Conservation (phyloP, 2,888 invertebrate species). For the Mythimna ferrago region DNA sequence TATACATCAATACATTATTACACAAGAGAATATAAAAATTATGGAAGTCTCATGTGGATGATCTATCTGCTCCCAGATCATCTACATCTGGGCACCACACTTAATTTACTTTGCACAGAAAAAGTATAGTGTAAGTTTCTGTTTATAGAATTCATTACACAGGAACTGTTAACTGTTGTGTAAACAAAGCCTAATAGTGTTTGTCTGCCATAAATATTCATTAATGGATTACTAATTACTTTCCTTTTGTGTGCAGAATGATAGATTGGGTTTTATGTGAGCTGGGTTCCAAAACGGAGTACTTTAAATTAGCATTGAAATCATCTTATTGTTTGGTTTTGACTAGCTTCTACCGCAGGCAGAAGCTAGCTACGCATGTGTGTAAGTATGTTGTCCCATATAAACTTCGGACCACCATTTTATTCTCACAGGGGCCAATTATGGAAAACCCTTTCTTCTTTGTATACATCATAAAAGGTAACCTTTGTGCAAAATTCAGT, state of each 20-base stretch:
- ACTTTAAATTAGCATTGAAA: constrained; percentile 17
- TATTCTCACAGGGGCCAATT: too few relatives aligned
- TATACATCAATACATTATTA: neutral
- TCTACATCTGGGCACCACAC: neutral
- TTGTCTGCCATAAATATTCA: constrained; percentile 24
- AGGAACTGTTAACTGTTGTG: neutral
- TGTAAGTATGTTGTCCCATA: too few relatives aligned
- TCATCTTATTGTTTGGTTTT: neutral
- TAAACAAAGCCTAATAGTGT: constrained; percentile 27
- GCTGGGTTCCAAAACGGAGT: constrained; percentile 5
- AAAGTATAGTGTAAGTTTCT: neutral
- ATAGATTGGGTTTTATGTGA: constrained; percentile 18
- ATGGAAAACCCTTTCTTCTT: too few relatives aligned
- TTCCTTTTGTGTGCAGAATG: constrained; percentile 9
- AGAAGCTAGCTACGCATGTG: too few relatives aligned
- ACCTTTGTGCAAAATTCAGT: too few relatives aligned
- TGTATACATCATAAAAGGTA: too few relatives aligned
- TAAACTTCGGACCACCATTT: too few relatives aligned
- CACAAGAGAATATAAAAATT: neutral
- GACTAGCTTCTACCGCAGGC: neutral
- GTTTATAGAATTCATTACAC: neutral
- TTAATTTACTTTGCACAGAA: neutral
- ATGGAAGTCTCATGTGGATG: neutral
- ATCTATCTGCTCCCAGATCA: neutral
- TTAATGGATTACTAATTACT: constrained; percentile 39